These are phyloP conservation scores for Leistus spinibarbis DNA, from an alignment of 2,888 invertebrate genomes.

Conservation along the genomic window DNA sequence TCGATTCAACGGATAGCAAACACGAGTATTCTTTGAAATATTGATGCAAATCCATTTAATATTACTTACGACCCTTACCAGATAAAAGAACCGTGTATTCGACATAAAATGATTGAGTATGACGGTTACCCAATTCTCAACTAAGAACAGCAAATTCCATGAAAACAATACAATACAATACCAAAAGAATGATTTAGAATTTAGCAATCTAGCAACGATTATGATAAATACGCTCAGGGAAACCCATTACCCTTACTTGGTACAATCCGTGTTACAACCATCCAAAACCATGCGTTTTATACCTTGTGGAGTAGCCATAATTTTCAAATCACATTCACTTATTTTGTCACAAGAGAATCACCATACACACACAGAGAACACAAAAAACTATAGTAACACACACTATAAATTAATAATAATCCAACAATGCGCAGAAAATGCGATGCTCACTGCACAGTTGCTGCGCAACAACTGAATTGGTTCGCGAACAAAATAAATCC, in stretches of 20 bases:
- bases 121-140: too few species aligned
- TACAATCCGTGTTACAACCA: constrained; percentile 14
- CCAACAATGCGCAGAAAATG: background rate
- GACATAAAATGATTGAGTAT: too few species aligned
- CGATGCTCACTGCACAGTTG: background rate
- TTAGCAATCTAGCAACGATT: background rate
- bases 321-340: background rate
- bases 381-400: background rate
- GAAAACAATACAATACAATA: too few species aligned
- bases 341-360: background rate
- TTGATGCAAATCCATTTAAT: too few species aligned
- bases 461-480: background rate
- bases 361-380: too few species aligned
- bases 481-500: background rate
- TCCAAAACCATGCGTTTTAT: constrained; percentile 28
- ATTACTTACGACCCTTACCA: too few species aligned
- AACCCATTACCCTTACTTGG: constrained; percentile 18
- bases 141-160: too few species aligned
- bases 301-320: constrained; percentile 26
- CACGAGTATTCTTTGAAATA: too few species aligned
- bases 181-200: background rate
- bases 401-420: background rate
- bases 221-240: background rate
- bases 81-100: too few species aligned
- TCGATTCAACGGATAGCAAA: too few species aligned